Evolutionary conservation across 2,888 invertebrate species (phyloP).

Genomic region (Dione vanillae): DNA sequence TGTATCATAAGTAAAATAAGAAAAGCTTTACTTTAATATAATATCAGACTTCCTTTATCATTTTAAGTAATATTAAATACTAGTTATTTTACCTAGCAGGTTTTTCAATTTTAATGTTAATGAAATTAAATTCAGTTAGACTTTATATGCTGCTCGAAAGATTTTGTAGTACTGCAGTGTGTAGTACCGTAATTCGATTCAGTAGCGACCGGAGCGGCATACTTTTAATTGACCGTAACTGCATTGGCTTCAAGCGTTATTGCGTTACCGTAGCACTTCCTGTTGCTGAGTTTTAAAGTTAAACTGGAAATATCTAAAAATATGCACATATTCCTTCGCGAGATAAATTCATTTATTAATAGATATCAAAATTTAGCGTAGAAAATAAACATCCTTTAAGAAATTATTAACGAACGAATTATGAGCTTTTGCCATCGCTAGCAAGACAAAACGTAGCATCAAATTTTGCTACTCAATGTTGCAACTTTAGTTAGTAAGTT

Average conservation of each 20-base stretch:
- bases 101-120: background rate
- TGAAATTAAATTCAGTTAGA: constrained; percentile 5
- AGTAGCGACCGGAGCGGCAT: constrained; percentile 71
- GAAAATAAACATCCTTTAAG: background rate
- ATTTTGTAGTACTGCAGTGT: constrained; percentile 33
- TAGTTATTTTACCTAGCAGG: too few relatives aligned
- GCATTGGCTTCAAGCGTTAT: constrained; percentile 81
- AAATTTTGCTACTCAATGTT: too few relatives aligned
- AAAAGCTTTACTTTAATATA: too few relatives aligned
- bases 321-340: constrained; percentile 4
- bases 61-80: too few relatives aligned
- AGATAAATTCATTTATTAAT: background rate
- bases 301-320: constrained; percentile 33
- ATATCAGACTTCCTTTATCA: too few relatives aligned
- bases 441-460: too few relatives aligned
- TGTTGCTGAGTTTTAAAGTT: constrained; percentile 61
- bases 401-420: too few relatives aligned
- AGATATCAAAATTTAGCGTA: background rate
- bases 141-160: constrained; percentile 16
- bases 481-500: too few relatives aligned
- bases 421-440: too few relatives aligned
- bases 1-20: too few relatives aligned
- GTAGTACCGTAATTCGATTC: constrained; percentile 59
- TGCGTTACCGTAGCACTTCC: constrained; percentile 72
- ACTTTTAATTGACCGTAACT: constrained; percentile 84